Evolutionary conservation across 2,797 vertebrate species (phyloP).

Genomic region (Trachurus trachurus): DNA sequence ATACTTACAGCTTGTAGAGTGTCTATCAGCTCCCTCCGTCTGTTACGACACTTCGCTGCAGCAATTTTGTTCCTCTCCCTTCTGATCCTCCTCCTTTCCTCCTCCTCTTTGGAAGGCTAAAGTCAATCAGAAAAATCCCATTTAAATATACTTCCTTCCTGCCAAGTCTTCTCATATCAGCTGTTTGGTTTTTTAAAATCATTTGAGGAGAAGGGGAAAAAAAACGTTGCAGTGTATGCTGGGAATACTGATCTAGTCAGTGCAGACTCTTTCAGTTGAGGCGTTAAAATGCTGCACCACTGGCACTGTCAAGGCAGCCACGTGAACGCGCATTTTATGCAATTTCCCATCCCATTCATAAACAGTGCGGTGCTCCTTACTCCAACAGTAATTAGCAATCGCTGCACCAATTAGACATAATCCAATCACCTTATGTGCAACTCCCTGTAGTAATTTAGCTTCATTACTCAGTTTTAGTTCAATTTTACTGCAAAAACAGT

Average conservation of each 20-base stretch:
- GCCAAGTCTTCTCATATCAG: constrained; percentile 48
- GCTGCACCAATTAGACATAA: constrained; percentile 47
- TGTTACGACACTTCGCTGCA: constrained; percentile 96
- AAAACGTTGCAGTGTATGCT: constrained; percentile 46
- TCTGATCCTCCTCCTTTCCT: constrained; percentile 92
- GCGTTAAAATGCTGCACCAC: constrained; percentile 74
- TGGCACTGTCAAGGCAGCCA: constrained; percentile 58
- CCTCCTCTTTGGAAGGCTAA: constrained; percentile 93
- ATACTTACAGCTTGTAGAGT: constrained; percentile 92
- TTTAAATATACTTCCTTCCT: constrained; percentile 47
- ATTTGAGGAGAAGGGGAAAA: background rate
- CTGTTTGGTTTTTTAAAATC: constrained; percentile 42
- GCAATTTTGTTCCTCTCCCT: constrained; percentile 97
- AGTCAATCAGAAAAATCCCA: constrained; percentile 58
- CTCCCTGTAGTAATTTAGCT: background rate
- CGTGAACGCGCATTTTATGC: constrained; percentile 68
- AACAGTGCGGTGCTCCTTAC: constrained; percentile 38
- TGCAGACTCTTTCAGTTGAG: constrained; percentile 60
- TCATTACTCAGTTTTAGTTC: constrained; percentile 3
- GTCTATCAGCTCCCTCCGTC: constrained; percentile 92
- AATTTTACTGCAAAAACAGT: constrained; percentile 4
- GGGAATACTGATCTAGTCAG: constrained; percentile 61
- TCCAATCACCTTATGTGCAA: background rate
- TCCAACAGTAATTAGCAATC: constrained; percentile 18
- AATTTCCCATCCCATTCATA: constrained; percentile 50